Evolutionary conservation across 2,888 invertebrate genomes (phyloP).

Genomic region (Yponomeuta sedellus): DNA sequence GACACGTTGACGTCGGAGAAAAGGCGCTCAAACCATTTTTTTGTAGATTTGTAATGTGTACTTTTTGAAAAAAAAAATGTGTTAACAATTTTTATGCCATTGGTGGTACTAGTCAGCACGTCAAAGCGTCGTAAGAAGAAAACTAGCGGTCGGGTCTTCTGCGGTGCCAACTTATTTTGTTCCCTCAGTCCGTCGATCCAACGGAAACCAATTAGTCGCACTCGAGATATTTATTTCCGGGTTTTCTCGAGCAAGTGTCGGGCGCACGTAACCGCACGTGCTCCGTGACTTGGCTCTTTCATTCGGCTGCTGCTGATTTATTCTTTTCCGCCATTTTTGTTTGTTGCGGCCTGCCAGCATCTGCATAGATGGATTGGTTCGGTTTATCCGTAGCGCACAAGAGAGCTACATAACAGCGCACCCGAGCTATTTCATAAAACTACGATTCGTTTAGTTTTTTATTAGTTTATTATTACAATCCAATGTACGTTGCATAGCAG

Average conservation of each 20-base stretch:
- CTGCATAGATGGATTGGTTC: background rate
- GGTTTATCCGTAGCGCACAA: background rate
- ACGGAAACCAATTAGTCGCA: conserved; percentile 71
- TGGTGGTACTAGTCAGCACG: no score
- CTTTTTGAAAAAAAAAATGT: no score
- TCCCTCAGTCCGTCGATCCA: conserved; percentile 50
- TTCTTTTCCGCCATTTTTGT: conserved; percentile 4
- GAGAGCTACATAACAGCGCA: no score
- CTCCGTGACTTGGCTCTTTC: conserved; percentile 49
- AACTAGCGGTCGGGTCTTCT: background rate
- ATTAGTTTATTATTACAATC: no score
- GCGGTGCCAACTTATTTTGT: background rate
- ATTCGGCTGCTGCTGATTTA: conserved; percentile 26
- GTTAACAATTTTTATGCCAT: no score
- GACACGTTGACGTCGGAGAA: no score
- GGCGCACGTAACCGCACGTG: conserved; percentile 25
- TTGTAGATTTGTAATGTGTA: no score
- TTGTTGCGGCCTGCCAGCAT: background rate
- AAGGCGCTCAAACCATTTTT: no score
- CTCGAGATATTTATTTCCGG: conserved; percentile 69
- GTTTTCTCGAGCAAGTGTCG: conserved; percentile 59
- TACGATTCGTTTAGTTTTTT: no score
- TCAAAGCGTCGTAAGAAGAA: no score
- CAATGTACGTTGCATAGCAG: no score
- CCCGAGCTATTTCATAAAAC: no score